Base-by-base conservation (phyloP, 2,888 invertebrate genomes). In the Coelinius sp. region DNA sequence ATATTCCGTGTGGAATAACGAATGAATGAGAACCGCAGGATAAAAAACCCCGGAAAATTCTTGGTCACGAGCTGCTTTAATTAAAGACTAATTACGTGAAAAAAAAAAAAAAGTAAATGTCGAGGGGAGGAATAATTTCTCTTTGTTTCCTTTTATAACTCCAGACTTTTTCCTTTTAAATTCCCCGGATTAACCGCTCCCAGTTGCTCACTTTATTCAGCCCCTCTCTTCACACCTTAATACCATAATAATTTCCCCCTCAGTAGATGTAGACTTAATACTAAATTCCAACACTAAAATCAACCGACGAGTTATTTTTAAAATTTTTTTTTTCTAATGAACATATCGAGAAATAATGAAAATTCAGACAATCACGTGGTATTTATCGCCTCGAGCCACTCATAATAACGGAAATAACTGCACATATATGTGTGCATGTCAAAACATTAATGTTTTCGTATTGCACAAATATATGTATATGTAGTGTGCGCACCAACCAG, bases 11-110 rank as follows among this genome's bases (percentile, higher is more conserved):
- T 2, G 46, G 46, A 49, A 49, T 49, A 53, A 53, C 25, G n/a
- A 24, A 56, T 27, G 27, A 27, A 27, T 25, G 25, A 14, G 56
- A 25, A 27, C 27, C 25, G 56, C 56, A 56, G 25, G 56, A 25
- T 27, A 25, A n/a, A 56, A 56, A 56, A 25, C 25, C 25, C 35
- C 68, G 59, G 66, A 10, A 62, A 64, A 70, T 62, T 68, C 70
- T 62, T 31, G 69, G 73, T 66, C n/a, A n/a, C n/a, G 79, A 75
- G 82, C 83, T 84, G 82, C 82, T 85, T 86, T 86, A 86, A 86
- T 86, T 86, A 86, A 85, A 84, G 82, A 80, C 82, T 84, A 86
- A 86, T 86, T 86, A 84, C 81, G 80, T 80, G 78, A 79, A 75
- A 76, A 82, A 77, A 77, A 78, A 76, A 76, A 80, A 77, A n/a